Percentiles rank a stretch among this genome's conserved stretches.
phyloP scores from a whole-genome alignment of 2,113 vertebrate genomes.

The Opisthocomus hoazin region DNA sequence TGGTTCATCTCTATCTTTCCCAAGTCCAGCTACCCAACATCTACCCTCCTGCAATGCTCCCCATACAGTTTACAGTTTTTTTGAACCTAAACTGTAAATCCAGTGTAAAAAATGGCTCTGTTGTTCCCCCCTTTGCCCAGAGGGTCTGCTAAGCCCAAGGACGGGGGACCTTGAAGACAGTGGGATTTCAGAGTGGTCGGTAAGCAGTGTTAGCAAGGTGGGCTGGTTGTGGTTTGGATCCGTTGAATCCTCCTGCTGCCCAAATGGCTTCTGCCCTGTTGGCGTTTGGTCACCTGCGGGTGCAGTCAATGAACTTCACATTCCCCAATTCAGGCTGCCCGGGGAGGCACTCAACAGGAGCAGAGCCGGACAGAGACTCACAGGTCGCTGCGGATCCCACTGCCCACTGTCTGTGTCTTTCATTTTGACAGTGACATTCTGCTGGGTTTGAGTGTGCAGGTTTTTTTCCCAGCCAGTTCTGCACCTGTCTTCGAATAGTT shows the following conservation, averaged over 20 bases:
- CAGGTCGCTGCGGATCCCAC: neutral
- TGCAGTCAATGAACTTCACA: neutral
- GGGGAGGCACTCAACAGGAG: neutral
- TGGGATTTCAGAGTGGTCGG: neutral
- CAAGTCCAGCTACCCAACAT: neutral
- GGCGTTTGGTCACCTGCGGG: neutral
- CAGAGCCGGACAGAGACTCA: rapidly evolving
- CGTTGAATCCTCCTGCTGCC: neutral
- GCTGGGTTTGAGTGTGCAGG: neutral
- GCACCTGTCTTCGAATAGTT: neutral
- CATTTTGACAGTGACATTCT: neutral
- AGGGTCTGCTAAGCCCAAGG: neutral
- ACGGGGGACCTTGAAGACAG: neutral
- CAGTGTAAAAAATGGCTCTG: neutral
- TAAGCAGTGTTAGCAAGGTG: neutral
- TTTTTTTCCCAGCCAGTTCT: neutral
- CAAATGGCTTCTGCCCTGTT: neutral
- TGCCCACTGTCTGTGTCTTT: neutral
- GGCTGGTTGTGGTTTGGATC: neutral
- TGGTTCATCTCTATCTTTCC: neutral
- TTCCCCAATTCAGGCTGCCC: neutral
- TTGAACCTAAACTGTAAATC: neutral
- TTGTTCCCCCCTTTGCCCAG: neutral
- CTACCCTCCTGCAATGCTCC: neutral
- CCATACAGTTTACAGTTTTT: neutral